Base-by-base conservation (phyloP, 2,113 vertebrate species). In the Thunnus thynnus region DNA sequence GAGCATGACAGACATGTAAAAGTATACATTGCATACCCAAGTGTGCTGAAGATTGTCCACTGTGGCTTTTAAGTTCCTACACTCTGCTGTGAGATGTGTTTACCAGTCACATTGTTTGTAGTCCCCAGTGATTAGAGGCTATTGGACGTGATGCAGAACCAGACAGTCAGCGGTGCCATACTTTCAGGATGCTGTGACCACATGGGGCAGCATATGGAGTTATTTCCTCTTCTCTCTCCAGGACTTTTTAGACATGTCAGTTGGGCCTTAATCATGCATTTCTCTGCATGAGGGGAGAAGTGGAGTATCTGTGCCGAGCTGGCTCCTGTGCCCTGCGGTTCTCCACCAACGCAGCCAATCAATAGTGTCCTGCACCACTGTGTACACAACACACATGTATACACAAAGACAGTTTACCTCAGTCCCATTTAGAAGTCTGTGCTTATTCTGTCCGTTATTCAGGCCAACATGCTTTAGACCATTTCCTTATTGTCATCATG, bases 251-350 rank as follows among this genome's bases (percentile, higher is more conserved):
- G 90, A 89, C 87, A 91, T 92, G 90, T 92, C 89, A 92, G 87
- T 89, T 65, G 86, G 84, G 86, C 86, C 89, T 83, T 91, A 86
- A 93, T 91, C 81, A 67, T 82, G 86, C 62, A 84, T 90, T 93
- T 92, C 91, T 94, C 90, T 91, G 91, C 93, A 91, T 92, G 91
- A 93, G 76, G 67, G 80, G 90, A 90, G 73, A 86, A 80, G 71
- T 76, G 76, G 79, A 89, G 82, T 85, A 80, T 88, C 85, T 79
- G 72, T 82, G 83, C 89, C 70, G 55, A 86, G 82, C 86, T 81
- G 91, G 83, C 86, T 84, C 75, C 80, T 77, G 78, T 91, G 88
- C 78, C 90, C 87, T 58, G 36, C 36, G 68, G 88, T 76, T 83
- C 88, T 90, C 75, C 82, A 72, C 74, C 77, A 84, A 81, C 67